A percentile compares a stretch with the other conserved stretches of the same genome.
Conservation (phyloP, 2,888 invertebrate species). For the Labia minor region DNA sequence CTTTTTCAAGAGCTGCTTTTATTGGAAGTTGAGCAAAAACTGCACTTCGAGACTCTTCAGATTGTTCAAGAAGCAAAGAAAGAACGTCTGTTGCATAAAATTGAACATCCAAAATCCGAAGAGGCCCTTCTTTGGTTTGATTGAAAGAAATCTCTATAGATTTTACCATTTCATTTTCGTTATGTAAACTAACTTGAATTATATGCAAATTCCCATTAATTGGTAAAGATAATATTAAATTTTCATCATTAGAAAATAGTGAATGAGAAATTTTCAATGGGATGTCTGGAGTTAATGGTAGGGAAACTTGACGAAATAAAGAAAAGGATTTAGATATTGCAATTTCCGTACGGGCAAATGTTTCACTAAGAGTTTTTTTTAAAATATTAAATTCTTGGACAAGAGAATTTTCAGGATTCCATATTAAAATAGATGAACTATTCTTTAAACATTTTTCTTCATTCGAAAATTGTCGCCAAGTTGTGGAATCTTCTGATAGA, state of each 20-base stretch:
- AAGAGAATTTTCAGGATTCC: background rate
- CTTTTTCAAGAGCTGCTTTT: constrained; percentile 42
- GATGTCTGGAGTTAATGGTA: background rate
- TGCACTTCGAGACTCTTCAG: constrained; percentile 37
- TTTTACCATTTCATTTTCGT: background rate
- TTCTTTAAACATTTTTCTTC: background rate
- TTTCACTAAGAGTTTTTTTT: background rate
- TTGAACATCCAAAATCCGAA: constrained; percentile 53
- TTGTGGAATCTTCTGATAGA: background rate
- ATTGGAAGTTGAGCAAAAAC: constrained; percentile 43
- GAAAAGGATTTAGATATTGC: background rate
- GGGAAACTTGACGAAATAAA: background rate
- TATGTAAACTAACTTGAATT: background rate
- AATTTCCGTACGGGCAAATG: background rate
- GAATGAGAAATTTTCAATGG: background rate
- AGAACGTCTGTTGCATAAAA: constrained; percentile 63
- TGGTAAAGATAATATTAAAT: background rate
- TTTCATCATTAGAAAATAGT: background rate
- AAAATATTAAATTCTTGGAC: background rate
- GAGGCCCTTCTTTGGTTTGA: background rate
- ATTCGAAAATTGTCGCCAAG: constrained; percentile 26
- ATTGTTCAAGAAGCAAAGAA: constrained; percentile 57
- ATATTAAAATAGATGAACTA: background rate
- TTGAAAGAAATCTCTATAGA: background rate
- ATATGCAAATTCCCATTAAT: background rate